Percentiles rank a stretch among this genome's conserved stretches.
Evolutionary conservation across 2,888 invertebrate species (phyloP).

Genomic region (Himalopsyche tibetana): DNA sequence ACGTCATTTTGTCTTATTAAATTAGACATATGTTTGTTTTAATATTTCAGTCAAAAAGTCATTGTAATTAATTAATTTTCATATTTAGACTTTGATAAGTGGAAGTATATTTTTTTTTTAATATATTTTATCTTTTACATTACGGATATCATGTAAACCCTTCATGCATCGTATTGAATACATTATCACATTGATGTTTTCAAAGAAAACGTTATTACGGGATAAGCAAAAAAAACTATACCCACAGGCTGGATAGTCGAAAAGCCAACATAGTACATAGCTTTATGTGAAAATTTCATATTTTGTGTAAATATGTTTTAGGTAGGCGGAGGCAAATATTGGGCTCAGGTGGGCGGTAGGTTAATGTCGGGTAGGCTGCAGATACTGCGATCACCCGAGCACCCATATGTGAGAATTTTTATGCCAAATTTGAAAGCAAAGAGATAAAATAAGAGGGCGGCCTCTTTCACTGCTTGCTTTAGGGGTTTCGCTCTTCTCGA

Average conservation of each 20-base stretch:
- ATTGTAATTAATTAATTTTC: too few relatives aligned
- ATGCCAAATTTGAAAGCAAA: slow-evolving; percentile 43
- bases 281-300: slow-evolving; percentile 40
- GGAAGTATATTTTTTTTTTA: too few relatives aligned
- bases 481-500: neutral
- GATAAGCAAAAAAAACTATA: slow-evolving; percentile 21
- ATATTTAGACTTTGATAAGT: too few relatives aligned
- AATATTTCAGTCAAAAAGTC: too few relatives aligned
- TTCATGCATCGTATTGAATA: neutral
- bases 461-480: slow-evolving; percentile 1
- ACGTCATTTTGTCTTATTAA: too few relatives aligned
- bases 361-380: slow-evolving; percentile 32
- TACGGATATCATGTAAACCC: too few relatives aligned
- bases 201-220: slow-evolving; percentile 19
- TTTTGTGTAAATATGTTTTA: slow-evolving; percentile 42
- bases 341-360: slow-evolving; percentile 40
- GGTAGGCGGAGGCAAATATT: slow-evolving; percentile 38
- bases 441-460: slow-evolving; percentile 34
- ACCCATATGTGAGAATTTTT: slow-evolving; percentile 42
- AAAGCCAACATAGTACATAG: slow-evolving; percentile 22
- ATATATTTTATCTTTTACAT: too few relatives aligned
- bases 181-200: slow-evolving; percentile 24
- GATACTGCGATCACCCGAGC: slow-evolving; percentile 35
- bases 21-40: too few relatives aligned
- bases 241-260: slow-evolving; percentile 1